Evolutionary conservation across 2,113 vertebrate genomes (phyloP), one percentile per base, ranked within the genome.

Genomic region (Atherinomorus stipes): DNA sequence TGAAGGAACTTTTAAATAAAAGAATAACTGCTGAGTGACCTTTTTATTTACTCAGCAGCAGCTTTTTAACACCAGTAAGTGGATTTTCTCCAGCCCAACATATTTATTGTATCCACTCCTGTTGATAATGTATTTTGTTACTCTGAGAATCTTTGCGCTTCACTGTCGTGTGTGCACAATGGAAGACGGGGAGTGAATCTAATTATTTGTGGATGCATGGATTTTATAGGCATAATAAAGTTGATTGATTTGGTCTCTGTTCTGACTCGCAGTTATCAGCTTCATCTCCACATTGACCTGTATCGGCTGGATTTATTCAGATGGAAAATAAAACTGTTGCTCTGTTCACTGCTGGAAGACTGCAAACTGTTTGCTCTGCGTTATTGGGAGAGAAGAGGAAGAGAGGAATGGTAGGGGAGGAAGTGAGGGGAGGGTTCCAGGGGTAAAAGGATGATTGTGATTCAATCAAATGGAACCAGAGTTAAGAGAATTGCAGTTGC

Each of bases 291-390:
- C 8, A 11, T 64, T 18, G n/a, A 76, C 74, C 67, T 23, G 0
- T 61, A 88, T 83, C 61, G 68, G 81, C 78, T 37, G 11, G 49
- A 65, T 83, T 80, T 62, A 80, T 83, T 79, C 76, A 18, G 7
- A 52, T 62, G 42, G 80, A 83, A 75, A 77, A 83, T 81, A 86
- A 90, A 88, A 64, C 61, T 52, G 74, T 74, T 83, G 62, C 59
- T 59, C 65, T 90, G 81, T 83, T 88, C 77, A 88, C 69, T 62
- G 45, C 71, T 76, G 22, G 50, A 56, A 22, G 74, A 66, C 52
- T 68, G 52, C 53, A 83, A 81, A 83, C 74, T 88, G 84, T 86
- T 83, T 76, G 76, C 79, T 81, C 53, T 61, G 84, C 84, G 80
- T 67, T 73, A 71, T 82, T 62, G 28, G 28, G 28, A 65, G 18